Evolutionary conservation across 2,888 invertebrate species (phyloP).

Genomic region (Mystacides longicornis): DNA sequence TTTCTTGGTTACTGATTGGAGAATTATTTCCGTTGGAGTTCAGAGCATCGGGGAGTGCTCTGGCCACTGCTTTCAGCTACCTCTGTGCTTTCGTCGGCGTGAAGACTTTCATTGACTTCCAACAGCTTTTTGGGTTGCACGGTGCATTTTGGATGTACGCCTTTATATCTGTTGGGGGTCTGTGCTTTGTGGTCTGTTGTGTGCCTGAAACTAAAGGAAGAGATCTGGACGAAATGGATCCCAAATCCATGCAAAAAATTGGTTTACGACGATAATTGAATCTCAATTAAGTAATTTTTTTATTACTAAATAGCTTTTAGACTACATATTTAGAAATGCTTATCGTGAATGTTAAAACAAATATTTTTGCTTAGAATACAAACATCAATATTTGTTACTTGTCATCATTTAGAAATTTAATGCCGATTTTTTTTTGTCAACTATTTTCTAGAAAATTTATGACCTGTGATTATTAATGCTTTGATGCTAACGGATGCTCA

Average conservation of each 20-base stretch:
- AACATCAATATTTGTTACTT: too few relatives aligned
- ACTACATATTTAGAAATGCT: too few relatives aligned
- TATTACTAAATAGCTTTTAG: background rate
- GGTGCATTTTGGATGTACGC: conserved; percentile 88
- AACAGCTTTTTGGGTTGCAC: conserved; percentile 64
- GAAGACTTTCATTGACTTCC: conserved; percentile 79
- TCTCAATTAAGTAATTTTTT: background rate
- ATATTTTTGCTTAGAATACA: too few relatives aligned
- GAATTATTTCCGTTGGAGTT: conserved; percentile 78
- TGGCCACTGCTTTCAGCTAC: conserved; percentile 81
- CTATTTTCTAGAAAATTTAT: too few relatives aligned
- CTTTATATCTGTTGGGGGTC: conserved; percentile 69
- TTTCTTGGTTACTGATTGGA: conserved; percentile 77
- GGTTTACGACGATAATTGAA: conserved; percentile 14
- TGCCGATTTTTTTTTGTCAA: too few relatives aligned
- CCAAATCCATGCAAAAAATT: conserved; percentile 46
- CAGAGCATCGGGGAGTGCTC: conserved; percentile 78
- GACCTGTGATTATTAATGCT: too few relatives aligned
- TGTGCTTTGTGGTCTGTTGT: conserved; percentile 77
- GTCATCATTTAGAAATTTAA: too few relatives aligned
- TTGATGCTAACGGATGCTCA: too few relatives aligned
- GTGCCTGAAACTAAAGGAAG: conserved; percentile 89
- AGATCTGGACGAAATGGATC: conserved; percentile 82
- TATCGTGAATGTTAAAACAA: too few relatives aligned
- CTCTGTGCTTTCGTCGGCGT: conserved; percentile 80